phyloP scores from a whole-genome alignment of 1,140 invertebrate species.

The Panagrolaimus sp. region DNA sequence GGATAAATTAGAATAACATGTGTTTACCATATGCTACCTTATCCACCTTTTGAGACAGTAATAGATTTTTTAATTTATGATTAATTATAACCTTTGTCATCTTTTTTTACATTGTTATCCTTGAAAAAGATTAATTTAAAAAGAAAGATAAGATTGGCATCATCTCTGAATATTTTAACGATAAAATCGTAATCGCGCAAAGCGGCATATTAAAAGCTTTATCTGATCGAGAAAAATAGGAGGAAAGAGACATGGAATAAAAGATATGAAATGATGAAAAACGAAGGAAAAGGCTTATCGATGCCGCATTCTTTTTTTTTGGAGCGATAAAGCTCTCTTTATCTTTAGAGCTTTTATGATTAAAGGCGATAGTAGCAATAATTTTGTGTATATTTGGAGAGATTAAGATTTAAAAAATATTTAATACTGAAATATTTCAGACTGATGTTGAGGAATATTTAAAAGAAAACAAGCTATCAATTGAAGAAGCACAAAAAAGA shows the following conservation, averaged over 20 bases:
- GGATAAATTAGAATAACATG: too few relatives aligned
- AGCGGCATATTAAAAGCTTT: too few relatives aligned
- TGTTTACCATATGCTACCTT: too few relatives aligned
- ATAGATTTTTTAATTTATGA: too few relatives aligned
- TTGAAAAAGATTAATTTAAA: too few relatives aligned
- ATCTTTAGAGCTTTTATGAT: background rate
- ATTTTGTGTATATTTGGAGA: background rate
- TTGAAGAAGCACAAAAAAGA: conserved; percentile 74
- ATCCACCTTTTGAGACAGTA: too few relatives aligned
- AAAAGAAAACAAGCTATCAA: conserved; percentile 71
- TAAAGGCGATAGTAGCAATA: conserved; percentile 3
- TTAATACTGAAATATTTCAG: conserved; percentile 63
- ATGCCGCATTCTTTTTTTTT: background rate
- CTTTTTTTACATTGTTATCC: too few relatives aligned
- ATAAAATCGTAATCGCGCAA: too few relatives aligned
- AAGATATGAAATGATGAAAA: too few relatives aligned
- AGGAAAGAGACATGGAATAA: conserved; percentile 7
- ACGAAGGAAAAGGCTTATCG: background rate
- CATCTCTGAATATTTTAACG: too few relatives aligned
- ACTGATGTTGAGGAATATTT: conserved; percentile 92
- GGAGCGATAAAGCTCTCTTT: background rate
- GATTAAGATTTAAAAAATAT: conserved; percentile 4
- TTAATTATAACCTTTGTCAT: too few relatives aligned
- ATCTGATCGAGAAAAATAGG: background rate
- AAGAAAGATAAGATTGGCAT: too few relatives aligned